phyloP scores from a whole-genome alignment of 2,888 invertebrate genomes.

The Plutella xylostella region DNA sequence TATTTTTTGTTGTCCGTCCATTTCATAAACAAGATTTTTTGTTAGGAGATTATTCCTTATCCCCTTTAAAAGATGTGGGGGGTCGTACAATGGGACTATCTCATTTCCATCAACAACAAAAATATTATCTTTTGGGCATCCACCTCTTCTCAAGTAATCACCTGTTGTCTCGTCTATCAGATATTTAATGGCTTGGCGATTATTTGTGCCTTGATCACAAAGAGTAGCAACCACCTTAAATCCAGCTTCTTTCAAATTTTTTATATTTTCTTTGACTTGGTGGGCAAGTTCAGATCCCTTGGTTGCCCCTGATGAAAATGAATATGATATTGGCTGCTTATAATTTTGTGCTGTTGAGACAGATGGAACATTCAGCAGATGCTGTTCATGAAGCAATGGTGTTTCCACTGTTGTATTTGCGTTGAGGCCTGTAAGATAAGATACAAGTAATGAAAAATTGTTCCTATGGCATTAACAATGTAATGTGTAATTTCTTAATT shows the following conservation, averaged over 20 bases:
- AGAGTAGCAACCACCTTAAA: conserved; percentile 21
- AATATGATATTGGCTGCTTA: conserved; percentile 17
- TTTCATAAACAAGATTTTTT: conserved; percentile 6
- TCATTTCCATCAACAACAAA: conserved; percentile 3
- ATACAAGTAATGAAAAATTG: too few relatives aligned
- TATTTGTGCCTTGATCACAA: conserved; percentile 23
- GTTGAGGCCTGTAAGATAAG: too few relatives aligned
- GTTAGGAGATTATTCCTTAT: conserved; percentile 16
- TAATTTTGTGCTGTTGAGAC: too few relatives aligned
- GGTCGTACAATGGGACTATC: conserved; percentile 8
- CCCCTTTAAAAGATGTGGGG: conserved; percentile 15
- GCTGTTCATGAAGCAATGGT: too few relatives aligned
- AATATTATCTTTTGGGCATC: not conserved
- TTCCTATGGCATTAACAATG: too few relatives aligned
- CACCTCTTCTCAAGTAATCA: conserved; percentile 8
- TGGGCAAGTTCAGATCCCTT: conserved; percentile 18
- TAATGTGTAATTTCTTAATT: too few relatives aligned
- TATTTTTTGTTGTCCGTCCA: not conserved
- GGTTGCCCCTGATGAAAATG: conserved; percentile 21
- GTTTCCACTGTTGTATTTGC: too few relatives aligned
- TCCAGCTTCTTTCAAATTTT: conserved; percentile 12
- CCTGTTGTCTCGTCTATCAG: conserved; percentile 19
- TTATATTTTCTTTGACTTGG: conserved; percentile 19
- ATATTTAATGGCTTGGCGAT: conserved; percentile 17
- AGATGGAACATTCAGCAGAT: too few relatives aligned